Evolutionary conservation across 2,888 invertebrate genomes (phyloP), one percentile per base, ranked within the genome.

Genomic region (Polymixis lichenea): DNA sequence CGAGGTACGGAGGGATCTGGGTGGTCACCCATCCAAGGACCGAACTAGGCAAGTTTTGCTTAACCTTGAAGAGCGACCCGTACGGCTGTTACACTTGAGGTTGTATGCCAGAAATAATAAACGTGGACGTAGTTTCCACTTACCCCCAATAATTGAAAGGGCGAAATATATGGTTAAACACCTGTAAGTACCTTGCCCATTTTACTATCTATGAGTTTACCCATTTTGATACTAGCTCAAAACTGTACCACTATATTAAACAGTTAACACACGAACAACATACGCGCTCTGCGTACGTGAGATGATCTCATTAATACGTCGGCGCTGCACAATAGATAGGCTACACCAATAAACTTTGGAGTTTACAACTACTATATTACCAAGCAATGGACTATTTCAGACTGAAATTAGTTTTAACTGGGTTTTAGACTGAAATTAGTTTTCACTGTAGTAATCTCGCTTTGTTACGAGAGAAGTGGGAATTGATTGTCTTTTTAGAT

Each of bases 231-330:
- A 67, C 13, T 28, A 49, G 28, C 25, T 55, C 43, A 69, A 43
- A 58, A 69, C 11, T 22, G 9, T 32, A 46, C 6, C 1, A 46
- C 19, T 19, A 15, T 11, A 75, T 43, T 58, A n/a, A 51, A 75
- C 38, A 32, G 19, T n/a, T 25, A 15, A 78, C 43, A 19, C 22
- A 3, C n/a, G 32, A 28, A 46, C 46, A 22, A 8, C n/a, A 38
- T 51, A 11, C 22, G 8, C 46, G 46, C n/a, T 64, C 22, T n/a
- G 13, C 28, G 22, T 43, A 28, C 53, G 43, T 32, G n/a, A 38
- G 46, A 78, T 56, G 56, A 67, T 71, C 66, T 82, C 70, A 67
- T 76, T 58, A 82, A 70, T 76, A 67, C 17, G 70, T 62, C 66
- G 25, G 46, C 56, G n/a, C 32, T 25, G 17, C 25, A 49, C 60